A percentile compares a stretch with the other conserved stretches of the same genome.
Evolutionary conservation across 2,888 invertebrate genomes (phyloP).

Genomic region (Eupelmus urozonus): DNA sequence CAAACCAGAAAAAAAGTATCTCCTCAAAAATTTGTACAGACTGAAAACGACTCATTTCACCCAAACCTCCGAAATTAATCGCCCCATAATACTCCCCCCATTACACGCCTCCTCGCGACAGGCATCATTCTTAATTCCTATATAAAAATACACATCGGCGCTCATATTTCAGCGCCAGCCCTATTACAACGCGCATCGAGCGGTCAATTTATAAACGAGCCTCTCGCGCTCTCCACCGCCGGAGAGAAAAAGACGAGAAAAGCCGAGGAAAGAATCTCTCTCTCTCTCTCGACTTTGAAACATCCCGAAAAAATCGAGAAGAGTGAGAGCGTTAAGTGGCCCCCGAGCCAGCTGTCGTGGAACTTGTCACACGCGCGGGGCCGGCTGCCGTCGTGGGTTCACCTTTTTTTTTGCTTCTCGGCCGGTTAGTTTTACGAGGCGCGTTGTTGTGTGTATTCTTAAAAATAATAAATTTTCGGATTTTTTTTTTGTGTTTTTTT

Average conservation of each 20-base stretch:
- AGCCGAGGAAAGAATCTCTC: neutral
- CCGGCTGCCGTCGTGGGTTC: neutral
- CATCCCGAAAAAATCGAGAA: constrained; percentile 42
- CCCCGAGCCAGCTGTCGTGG: constrained; percentile 49
- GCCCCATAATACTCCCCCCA: too few relatives aligned
- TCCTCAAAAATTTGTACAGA: too few relatives aligned
- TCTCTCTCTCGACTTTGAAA: neutral
- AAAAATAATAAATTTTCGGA: neutral
- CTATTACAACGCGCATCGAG: constrained; percentile 11
- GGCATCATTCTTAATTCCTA: too few relatives aligned
- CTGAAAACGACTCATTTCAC: too few relatives aligned
- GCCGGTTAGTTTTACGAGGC: too few relatives aligned
- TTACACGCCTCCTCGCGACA: too few relatives aligned
- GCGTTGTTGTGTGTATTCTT: too few relatives aligned
- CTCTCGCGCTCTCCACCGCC: neutral
- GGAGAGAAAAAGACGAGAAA: neutral
- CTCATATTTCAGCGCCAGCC: constrained; percentile 2
- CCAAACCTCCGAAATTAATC: too few relatives aligned
- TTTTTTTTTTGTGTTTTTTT: too few relatives aligned
- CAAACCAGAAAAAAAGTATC: too few relatives aligned
- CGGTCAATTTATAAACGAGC: constrained; percentile 39
- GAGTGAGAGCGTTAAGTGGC: constrained; percentile 52
- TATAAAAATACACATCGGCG: too few relatives aligned
- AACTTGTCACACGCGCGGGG: constrained; percentile 43
- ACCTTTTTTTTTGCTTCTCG: neutral